A percentile compares a stretch with the other conserved stretches of the same genome.
Conservation (phyloP, 2,888 invertebrate species). For the Molorchus minor region DNA sequence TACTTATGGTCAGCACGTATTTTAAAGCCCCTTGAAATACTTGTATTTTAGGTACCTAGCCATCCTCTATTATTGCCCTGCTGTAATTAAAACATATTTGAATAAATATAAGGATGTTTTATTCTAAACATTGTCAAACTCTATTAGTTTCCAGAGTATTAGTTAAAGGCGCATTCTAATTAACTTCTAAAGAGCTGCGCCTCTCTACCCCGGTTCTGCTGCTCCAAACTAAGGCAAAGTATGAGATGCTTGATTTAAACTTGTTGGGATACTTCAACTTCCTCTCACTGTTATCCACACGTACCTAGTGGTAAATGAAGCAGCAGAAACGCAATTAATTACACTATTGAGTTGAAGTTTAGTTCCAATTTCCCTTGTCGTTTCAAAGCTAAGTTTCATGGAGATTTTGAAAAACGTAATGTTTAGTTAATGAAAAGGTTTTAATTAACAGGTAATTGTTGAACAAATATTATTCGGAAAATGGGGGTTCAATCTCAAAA, state of each 20-base stretch:
- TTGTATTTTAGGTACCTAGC: no score
- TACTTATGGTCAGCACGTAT: no score
- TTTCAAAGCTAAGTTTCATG: no score
- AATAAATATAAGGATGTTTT: slow-evolving; percentile 4
- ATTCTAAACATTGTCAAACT: slow-evolving; percentile 2
- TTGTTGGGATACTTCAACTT: slow-evolving; percentile 4
- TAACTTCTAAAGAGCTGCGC: slow-evolving; percentile 28
- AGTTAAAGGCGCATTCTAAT: slow-evolving; percentile 30
- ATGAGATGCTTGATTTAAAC: slow-evolving; percentile 7
- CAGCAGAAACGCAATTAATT: no score
- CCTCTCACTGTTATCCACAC: slow-evolving; percentile 1
- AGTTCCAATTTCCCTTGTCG: background rate
- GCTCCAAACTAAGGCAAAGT: background rate
- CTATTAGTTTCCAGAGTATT: slow-evolving; percentile 16
- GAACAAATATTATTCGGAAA: no score
- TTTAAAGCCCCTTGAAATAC: no score
- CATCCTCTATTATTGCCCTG: background rate
- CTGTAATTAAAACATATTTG: slow-evolving; percentile 11
- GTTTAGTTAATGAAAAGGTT: no score
- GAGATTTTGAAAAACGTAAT: no score
- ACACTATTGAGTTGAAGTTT: no score
- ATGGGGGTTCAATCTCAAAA: no score
- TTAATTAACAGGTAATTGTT: no score
- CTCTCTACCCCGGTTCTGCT: slow-evolving; percentile 1
- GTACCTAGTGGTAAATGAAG: background rate